Percentiles rank a stretch among this genome's conserved stretches.
Conservation (phyloP, 2,797 vertebrate genomes). For the Botia almorhae region DNA sequence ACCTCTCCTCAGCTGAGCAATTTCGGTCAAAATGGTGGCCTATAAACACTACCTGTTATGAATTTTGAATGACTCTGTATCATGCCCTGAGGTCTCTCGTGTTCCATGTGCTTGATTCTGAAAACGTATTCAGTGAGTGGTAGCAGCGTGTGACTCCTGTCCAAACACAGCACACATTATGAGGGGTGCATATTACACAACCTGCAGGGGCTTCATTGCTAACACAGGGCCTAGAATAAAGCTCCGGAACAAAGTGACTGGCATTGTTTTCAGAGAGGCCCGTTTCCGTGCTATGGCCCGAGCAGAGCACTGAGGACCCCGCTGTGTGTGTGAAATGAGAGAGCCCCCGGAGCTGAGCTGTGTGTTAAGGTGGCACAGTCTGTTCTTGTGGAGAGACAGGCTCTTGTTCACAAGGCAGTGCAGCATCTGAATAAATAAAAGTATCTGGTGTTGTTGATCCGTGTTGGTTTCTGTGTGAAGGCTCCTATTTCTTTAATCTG, state of each 20-base stretch:
- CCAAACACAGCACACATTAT: constrained; percentile 16
- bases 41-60: constrained; percentile 20
- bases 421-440: constrained; percentile 83
- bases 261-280: constrained; percentile 48
- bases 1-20: background rate
- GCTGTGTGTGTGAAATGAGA: constrained; percentile 55
- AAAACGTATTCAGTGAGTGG: constrained; percentile 32
- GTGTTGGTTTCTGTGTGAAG: constrained; percentile 74
- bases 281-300: background rate
- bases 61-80: constrained; percentile 35
- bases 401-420: constrained; percentile 72
- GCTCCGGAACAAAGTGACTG: constrained; percentile 17
- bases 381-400: constrained; percentile 67
- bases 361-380: constrained; percentile 64
- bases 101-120: constrained; percentile 29
- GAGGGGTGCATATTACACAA: constrained; percentile 18
- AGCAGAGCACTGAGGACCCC: constrained; percentile 17
- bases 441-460: constrained; percentile 80
- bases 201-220: background rate
- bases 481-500: constrained; percentile 79
- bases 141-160: constrained; percentile 23
- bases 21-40: constrained; percentile 10
- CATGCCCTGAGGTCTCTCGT: constrained; percentile 22
- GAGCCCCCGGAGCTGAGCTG: constrained; percentile 48
- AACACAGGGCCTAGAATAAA: constrained; percentile 21